Conservation (phyloP, 2,888 invertebrate species). For the Drosophila putrida region DNA sequence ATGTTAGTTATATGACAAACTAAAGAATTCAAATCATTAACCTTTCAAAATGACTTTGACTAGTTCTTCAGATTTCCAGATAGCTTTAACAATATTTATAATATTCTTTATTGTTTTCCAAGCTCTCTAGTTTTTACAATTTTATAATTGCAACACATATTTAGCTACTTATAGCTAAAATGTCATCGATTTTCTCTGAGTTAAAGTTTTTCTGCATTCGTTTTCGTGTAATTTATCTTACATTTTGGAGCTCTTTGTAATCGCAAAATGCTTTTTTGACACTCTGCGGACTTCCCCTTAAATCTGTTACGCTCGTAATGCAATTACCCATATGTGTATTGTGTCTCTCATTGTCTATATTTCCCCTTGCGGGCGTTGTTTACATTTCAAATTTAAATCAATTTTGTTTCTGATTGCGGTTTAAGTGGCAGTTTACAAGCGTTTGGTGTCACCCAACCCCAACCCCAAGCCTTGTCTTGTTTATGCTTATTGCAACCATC, state of each 20-base stretch:
- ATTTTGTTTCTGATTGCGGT: slow-evolving; percentile 72
- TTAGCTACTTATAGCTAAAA: too few relatives aligned
- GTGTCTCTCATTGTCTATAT: background rate
- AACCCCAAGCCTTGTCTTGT: slow-evolving; percentile 32
- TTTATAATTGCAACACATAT: too few relatives aligned
- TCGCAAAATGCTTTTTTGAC: slow-evolving; percentile 16
- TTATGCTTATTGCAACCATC: slow-evolving; percentile 63
- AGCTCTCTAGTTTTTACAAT: too few relatives aligned
- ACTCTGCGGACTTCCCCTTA: slow-evolving; percentile 13
- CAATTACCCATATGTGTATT: slow-evolving; percentile 4
- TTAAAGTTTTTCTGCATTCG: background rate
- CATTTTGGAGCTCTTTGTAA: slow-evolving; percentile 25
- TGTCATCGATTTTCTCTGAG: background rate
- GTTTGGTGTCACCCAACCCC: slow-evolving; percentile 22
- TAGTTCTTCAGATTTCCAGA: too few relatives aligned
- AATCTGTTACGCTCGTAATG: slow-evolving; percentile 11
- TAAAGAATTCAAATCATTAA: too few relatives aligned
- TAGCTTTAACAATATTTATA: too few relatives aligned
- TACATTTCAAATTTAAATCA: slow-evolving; percentile 71
- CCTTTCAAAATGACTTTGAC: too few relatives aligned
- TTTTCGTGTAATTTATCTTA: slow-evolving; percentile 32
- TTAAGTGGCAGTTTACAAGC: slow-evolving; percentile 72
- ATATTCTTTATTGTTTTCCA: too few relatives aligned
- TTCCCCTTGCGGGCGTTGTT: slow-evolving; percentile 35
- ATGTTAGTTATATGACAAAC: too few relatives aligned